Percentiles rank a stretch among this genome's conserved stretches.
These are phyloP conservation scores for Corella eumyota DNA, from an alignment of 23 tunicate genomes.

Conservation along the genomic window DNA sequence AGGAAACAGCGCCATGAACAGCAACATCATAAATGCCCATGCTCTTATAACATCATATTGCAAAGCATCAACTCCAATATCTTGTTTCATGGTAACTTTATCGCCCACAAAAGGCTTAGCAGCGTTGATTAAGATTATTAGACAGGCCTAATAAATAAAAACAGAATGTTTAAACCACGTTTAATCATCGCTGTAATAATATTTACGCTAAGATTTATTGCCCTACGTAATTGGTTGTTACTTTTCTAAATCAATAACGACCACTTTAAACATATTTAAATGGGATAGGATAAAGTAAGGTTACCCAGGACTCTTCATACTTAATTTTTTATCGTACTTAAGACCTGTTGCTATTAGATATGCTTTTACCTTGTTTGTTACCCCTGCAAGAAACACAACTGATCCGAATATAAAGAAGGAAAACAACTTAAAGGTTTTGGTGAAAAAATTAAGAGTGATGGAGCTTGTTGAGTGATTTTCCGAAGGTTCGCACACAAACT, in stretches of 20 bases:
- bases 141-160: constrained; percentile 27
- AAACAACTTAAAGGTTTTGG: constrained; percentile 39
- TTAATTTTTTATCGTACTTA: no score
- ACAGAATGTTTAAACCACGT: not conserved
- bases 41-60: constrained; percentile 33
- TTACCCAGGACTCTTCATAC: no score
- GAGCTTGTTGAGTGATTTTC: constrained; percentile 56
- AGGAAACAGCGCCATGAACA: constrained; percentile 43
- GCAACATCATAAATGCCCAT: constrained; percentile 38
- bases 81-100: not conserved
- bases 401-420: constrained; percentile 53
- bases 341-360: no score
- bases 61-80: not conserved
- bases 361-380: constrained; percentile 41
- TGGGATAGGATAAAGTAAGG: no score
- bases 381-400: constrained; percentile 49
- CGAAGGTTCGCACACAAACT: constrained; percentile 50
- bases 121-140: constrained; percentile 46
- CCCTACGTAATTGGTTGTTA: no score
- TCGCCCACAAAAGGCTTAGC: constrained; percentile 33
- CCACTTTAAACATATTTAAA: no score
- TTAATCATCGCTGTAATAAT: not conserved
- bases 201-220: no score
- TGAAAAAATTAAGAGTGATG: constrained; percentile 21
- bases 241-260: no score